Evolutionary conservation across 2,113 vertebrate genomes (phyloP).

Genomic region (Arvicanthis niloticus): DNA sequence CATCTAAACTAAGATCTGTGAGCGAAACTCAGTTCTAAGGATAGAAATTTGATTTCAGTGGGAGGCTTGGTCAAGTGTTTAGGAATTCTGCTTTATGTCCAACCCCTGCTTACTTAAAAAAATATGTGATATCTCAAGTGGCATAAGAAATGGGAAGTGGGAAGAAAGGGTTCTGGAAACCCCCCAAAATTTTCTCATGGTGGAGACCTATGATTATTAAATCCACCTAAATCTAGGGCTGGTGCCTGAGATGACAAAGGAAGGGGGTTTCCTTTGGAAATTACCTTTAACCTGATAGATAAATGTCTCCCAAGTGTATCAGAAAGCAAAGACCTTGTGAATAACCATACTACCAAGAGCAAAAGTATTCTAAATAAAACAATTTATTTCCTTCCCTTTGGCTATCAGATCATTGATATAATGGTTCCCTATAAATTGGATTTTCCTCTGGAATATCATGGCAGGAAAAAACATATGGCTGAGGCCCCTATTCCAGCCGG

Average conservation of each 20-base stretch:
- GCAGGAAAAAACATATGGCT: background rate
- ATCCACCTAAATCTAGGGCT: background rate
- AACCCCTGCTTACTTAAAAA: background rate
- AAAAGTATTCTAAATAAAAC: background rate
- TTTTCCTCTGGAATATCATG: background rate
- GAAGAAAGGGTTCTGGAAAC: background rate
- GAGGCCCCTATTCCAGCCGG: no score
- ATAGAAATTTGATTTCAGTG: background rate
- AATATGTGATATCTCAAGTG: background rate
- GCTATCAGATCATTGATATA: background rate
- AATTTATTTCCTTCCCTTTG: background rate
- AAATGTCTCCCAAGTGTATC: rapidly evolving
- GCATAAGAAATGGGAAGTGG: background rate
- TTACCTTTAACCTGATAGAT: background rate
- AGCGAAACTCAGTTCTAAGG: background rate
- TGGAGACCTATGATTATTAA: background rate
- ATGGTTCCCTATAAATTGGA: background rate
- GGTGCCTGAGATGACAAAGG: background rate
- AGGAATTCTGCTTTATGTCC: background rate
- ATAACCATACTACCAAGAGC: background rate
- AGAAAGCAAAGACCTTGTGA: background rate
- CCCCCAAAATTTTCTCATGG: background rate
- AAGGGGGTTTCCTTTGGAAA: conserved; percentile 54
- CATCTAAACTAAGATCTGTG: background rate
- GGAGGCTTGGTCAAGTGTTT: background rate